A percentile compares a stretch with the other conserved stretches of the same genome.
Evolutionary conservation across 2,797 vertebrate species (phyloP).

Genomic region (Myotis daubentonii): DNA sequence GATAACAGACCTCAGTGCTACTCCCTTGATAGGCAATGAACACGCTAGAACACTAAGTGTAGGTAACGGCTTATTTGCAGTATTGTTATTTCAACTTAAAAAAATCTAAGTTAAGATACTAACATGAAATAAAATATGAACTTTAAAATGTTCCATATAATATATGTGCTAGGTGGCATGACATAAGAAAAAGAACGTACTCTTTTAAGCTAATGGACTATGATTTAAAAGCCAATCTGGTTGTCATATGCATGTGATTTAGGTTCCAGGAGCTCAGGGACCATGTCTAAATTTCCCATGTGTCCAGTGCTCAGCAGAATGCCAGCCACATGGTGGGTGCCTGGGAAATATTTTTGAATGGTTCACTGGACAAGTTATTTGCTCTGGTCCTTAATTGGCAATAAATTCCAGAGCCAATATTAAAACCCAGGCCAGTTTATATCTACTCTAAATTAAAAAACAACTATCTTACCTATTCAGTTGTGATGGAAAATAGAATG

Average conservation of each 20-base stretch:
- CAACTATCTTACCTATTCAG: not conserved
- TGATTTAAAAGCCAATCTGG: not conserved
- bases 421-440: not conserved
- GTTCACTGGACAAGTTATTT: not conserved
- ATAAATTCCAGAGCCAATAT: not conserved
- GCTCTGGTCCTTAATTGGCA: not conserved
- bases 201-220: no score
- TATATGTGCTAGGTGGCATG: not conserved
- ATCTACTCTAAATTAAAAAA: not conserved
- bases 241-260: accelerated
- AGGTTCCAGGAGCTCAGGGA: no score
- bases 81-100: not conserved
- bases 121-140: not conserved
- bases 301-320: not conserved
- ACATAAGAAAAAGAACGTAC: not conserved
- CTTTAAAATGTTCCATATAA: not conserved
- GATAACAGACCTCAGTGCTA: not conserved
- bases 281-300: not conserved
- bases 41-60: accelerated
- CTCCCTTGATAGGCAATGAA: not conserved
- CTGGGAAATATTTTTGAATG: not conserved
- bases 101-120: not conserved
- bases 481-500: not conserved
- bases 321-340: accelerated
- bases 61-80: not conserved